Evolutionary conservation across 1,140 invertebrate species (phyloP).

Genomic region (Drosophila eugracilis): DNA sequence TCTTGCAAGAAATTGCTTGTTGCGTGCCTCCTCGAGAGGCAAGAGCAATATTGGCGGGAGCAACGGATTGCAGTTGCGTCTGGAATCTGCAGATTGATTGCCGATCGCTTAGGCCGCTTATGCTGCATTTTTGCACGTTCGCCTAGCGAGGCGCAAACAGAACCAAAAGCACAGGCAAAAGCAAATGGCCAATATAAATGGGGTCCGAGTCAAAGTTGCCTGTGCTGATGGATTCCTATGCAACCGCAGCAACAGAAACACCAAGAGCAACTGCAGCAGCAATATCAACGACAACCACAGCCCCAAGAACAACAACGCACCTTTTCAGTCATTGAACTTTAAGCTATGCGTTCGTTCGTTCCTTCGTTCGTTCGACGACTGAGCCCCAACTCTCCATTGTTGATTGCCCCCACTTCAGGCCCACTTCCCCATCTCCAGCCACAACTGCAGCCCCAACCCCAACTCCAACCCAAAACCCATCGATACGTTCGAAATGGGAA

Average conservation of each 20-base stretch:
- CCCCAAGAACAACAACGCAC: conserved; percentile 55
- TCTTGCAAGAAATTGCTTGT: conserved; percentile 55
- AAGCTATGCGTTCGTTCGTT: conserved; percentile 63
- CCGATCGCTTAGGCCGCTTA: conserved; percentile 55
- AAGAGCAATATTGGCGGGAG: conserved; percentile 12
- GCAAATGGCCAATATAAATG: conserved; percentile 58
- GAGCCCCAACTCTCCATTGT: conserved; percentile 25
- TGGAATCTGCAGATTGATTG: conserved; percentile 80
- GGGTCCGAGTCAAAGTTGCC: conserved; percentile 34
- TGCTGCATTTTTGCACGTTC: conserved; percentile 70
- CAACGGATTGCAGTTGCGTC: conserved; percentile 17
- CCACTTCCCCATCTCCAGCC: conserved; percentile 10
- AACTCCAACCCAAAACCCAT: not conserved
- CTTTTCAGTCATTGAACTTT: conserved; percentile 80
- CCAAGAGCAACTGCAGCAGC: conserved; percentile 15
- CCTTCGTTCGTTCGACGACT: conserved; percentile 12
- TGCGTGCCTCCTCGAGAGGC: conserved; percentile 59
- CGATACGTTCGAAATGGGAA: conserved; percentile 5
- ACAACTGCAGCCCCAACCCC: conserved; percentile 11
- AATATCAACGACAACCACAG: conserved; percentile 33
- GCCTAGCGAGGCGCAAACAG: conserved; percentile 39
- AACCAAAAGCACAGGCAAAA: conserved; percentile 11
- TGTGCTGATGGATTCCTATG: conserved; percentile 69
- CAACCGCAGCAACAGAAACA: conserved; percentile 35
- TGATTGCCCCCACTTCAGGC: conserved; percentile 27